phyloP scores from a whole-genome alignment of 2,888 invertebrate species.

The Sialis lutaria region DNA sequence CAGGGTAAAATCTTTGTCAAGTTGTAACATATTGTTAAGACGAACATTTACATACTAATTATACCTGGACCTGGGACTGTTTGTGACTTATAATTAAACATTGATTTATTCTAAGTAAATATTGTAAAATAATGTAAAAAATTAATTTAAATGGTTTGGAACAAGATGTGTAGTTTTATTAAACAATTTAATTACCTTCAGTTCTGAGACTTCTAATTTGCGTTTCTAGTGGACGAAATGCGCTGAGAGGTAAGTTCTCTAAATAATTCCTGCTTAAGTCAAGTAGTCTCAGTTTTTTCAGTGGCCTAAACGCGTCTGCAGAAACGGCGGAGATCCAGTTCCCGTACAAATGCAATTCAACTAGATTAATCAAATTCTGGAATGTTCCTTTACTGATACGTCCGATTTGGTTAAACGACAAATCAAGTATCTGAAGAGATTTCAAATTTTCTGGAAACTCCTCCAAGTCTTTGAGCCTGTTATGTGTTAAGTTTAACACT shows the following conservation, averaged over 20 bases:
- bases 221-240: constrained; percentile 62
- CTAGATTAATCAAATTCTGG: constrained; percentile 54
- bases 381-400: constrained; percentile 61
- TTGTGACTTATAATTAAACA: too few relatives aligned
- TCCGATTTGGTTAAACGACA: constrained; percentile 69
- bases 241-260: constrained; percentile 60
- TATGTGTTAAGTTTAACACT: constrained; percentile 66
- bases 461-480: constrained; percentile 62
- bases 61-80: too few relatives aligned
- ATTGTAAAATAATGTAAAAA: too few relatives aligned
- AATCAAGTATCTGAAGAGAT: constrained; percentile 59
- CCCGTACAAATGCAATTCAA: constrained; percentile 60
- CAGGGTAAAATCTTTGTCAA: too few relatives aligned
- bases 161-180: too few relatives aligned
- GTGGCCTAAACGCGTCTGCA: constrained; percentile 55
- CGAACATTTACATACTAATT: too few relatives aligned
- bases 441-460: constrained; percentile 65
- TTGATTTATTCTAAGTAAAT: too few relatives aligned
- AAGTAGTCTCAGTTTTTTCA: constrained; percentile 56
- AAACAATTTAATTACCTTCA: constrained; percentile 45
- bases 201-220: constrained; percentile 60
- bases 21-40: too few relatives aligned
- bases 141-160: too few relatives aligned
- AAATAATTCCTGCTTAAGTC: constrained; percentile 74
- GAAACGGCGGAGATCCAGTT: constrained; percentile 69